A percentile compares a stretch with the other conserved stretches of the same genome.
These are phyloP conservation scores for Schizothorax lantsangensis DNA, from an alignment of 2,797 vertebrate species.

Conservation along the genomic window DNA sequence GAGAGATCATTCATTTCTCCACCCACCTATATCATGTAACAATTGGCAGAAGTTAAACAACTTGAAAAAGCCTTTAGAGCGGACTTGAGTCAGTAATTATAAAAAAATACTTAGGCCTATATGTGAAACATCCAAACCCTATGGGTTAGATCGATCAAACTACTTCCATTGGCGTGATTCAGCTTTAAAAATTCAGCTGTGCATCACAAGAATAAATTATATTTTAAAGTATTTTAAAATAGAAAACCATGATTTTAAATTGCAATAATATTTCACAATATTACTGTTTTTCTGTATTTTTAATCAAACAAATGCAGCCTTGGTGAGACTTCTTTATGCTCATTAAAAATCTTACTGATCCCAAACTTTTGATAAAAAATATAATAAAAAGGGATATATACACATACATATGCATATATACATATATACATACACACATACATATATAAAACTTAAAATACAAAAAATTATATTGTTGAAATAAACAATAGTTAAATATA, in stretches of 20 bases:
- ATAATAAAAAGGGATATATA: neutral
- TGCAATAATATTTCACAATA: neutral
- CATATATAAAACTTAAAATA: neutral
- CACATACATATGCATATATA: too few relatives aligned
- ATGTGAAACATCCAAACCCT: neutral
- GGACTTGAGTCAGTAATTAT: neutral
- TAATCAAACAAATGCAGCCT: neutral
- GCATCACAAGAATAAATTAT: neutral
- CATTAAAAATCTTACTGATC: neutral
- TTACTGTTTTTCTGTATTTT: neutral
- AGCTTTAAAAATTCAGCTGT: neutral
- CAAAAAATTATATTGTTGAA: neutral
- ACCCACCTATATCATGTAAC: neutral
- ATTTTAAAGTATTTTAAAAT: neutral
- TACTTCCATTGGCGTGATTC: neutral
- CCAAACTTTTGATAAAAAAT: neutral
- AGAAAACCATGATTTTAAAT: neutral
- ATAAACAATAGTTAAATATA: neutral
- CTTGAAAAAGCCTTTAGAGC: neutral
- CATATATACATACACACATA: too few relatives aligned
- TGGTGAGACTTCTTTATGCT: neutral
- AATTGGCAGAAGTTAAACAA: neutral
- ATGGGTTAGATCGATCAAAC: neutral
- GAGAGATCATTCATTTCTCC: neutral
- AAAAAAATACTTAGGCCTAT: neutral